Evolutionary conservation across 2,797 vertebrate genomes (phyloP).

Genomic region (Etheostoma perlongum): DNA sequence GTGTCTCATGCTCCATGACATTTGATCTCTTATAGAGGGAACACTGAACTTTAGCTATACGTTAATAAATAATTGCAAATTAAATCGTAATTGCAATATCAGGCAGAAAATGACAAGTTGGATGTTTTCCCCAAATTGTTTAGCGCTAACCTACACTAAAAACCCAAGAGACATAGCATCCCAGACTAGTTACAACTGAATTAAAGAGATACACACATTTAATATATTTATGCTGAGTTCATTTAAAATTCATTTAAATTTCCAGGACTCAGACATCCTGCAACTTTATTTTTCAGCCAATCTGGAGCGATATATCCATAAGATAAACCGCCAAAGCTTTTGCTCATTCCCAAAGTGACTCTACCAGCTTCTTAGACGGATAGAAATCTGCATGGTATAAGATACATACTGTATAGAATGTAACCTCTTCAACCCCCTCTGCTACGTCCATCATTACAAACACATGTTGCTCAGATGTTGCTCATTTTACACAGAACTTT

Average conservation of each 20-base stretch:
- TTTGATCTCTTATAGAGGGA: no score
- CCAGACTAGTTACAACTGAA: background rate
- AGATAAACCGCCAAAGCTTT: background rate
- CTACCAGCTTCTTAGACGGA: background rate
- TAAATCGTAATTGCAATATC: no score
- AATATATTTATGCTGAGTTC: background rate
- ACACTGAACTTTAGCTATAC: no score
- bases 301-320: background rate
- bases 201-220: background rate
- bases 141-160: no score
- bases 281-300: background rate
- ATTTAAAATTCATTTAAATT: background rate
- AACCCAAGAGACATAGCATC: background rate
- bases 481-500: background rate
- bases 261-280: background rate
- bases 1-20: no score
- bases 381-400: background rate
- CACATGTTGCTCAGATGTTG: conserved; percentile 1
- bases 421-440: no score
- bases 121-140: no score
- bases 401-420: background rate
- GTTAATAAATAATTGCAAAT: no score
- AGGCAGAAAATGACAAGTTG: no score
- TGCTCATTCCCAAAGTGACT: no score
- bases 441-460: background rate